These are phyloP conservation scores for Microplitis manilae DNA, from an alignment of 2,888 invertebrate species.

Conservation along the genomic window DNA sequence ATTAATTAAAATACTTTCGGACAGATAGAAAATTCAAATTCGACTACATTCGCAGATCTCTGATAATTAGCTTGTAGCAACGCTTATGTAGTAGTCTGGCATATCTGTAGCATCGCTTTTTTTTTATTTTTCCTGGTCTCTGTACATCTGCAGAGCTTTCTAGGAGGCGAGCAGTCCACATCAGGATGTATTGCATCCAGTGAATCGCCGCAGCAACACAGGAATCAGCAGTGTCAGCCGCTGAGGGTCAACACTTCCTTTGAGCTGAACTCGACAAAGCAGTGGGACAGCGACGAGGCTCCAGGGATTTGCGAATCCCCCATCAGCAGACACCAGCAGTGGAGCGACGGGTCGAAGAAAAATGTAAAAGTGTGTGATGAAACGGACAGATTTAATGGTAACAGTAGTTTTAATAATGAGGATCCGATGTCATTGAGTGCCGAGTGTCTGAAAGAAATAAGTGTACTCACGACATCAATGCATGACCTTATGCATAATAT, in stretches of 20 bases:
- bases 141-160: constrained; percentile 70
- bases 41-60: constrained; percentile 38
- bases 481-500: constrained; percentile 57
- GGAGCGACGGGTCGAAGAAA: constrained; percentile 11
- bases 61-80: constrained; percentile 48
- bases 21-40: constrained; percentile 11
- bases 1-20: background rate
- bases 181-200: constrained; percentile 60
- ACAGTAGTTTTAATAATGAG: constrained; percentile 44
- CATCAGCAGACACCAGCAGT: constrained; percentile 39
- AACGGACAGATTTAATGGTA: constrained; percentile 49
- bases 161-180: constrained; percentile 68
- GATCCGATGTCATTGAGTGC: constrained; percentile 56
- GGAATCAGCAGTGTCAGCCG: constrained; percentile 70
- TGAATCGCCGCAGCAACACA: constrained; percentile 67
- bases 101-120: constrained; percentile 70
- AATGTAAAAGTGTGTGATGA: background rate
- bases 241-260: constrained; percentile 64
- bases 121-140: constrained; percentile 66
- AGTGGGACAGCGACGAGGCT: constrained; percentile 20
- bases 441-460: constrained; percentile 58
- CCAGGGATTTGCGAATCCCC: constrained; percentile 35
- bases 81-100: constrained; percentile 68
- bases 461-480: constrained; percentile 56
- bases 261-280: constrained; percentile 48